Conservation (phyloP, 2,113 vertebrate genomes). For the Galeopterus variegatus region DNA sequence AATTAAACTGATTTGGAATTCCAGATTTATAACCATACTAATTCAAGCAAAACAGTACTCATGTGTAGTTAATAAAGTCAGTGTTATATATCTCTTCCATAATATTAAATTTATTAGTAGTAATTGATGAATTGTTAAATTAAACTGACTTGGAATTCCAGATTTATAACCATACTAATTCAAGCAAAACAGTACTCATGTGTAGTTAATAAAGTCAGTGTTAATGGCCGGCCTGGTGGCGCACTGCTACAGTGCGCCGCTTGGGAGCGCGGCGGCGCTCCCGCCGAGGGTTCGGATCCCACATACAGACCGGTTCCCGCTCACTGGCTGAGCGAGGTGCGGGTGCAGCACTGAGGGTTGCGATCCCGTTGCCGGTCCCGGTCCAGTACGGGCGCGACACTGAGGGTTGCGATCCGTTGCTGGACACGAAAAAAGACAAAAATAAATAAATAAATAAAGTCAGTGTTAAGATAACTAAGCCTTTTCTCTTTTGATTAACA, state of each 20-base stretch:
- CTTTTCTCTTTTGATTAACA: not conserved
- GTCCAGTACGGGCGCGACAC: too few relatives aligned
- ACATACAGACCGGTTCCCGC: too few relatives aligned
- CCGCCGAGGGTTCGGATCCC: too few relatives aligned
- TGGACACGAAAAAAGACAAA: too few relatives aligned
- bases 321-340: too few relatives aligned
- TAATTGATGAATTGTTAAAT: slow-evolving; percentile 26
- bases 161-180: slow-evolving; percentile 35
- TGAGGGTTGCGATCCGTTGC: too few relatives aligned
- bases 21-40: not conserved
- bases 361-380: too few relatives aligned
- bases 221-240: too few relatives aligned
- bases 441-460: too few relatives aligned
- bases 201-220: not conserved
- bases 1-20: slow-evolving; percentile 9
- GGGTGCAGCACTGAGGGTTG: too few relatives aligned
- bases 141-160: slow-evolving; percentile 7
- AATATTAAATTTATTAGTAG: slow-evolving; percentile 13
- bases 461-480: not conserved
- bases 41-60: slow-evolving; percentile 32
- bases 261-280: too few relatives aligned
- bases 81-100: not conserved
- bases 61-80: not conserved
- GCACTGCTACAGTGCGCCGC: too few relatives aligned
- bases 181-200: not conserved